Conservation (phyloP, 2,113 vertebrate species). For the Daphoenositta chrysoptera region DNA sequence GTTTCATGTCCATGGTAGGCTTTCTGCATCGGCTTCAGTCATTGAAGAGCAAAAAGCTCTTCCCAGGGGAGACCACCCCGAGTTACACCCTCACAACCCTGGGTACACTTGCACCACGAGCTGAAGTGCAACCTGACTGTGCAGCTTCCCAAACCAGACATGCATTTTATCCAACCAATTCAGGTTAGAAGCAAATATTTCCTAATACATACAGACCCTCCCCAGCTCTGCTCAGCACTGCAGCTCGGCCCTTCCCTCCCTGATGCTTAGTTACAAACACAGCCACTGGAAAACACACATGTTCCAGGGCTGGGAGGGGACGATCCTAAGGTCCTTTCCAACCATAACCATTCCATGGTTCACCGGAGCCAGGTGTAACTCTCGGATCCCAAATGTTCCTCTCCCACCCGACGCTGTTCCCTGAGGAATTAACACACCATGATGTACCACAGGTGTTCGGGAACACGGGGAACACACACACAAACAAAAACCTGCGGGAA, state of each 20-base stretch:
- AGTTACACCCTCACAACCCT: too few relatives aligned
- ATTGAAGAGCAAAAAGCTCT: background rate
- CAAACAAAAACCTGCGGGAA: background rate
- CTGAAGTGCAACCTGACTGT: fast-evolving
- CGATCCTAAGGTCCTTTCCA: background rate
- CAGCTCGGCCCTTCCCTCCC: background rate
- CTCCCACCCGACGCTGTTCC: fast-evolving
- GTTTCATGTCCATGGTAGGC: background rate
- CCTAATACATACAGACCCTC: fast-evolving
- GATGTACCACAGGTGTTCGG: too few relatives aligned
- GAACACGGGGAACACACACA: background rate
- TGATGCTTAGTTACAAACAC: background rate
- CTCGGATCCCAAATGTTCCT: fast-evolving
- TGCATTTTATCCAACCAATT: background rate
- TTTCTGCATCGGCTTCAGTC: background rate
- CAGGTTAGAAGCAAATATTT: background rate
- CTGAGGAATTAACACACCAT: fast-evolving
- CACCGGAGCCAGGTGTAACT: background rate
- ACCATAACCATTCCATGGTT: background rate
- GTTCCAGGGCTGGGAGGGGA: background rate
- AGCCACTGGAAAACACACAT: background rate
- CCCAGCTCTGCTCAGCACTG: background rate
- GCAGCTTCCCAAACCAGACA: background rate
- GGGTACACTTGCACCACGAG: fast-evolving
- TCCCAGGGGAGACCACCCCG: background rate